Conservation (phyloP, 2,888 invertebrate species). For the Mimas tiliae region DNA sequence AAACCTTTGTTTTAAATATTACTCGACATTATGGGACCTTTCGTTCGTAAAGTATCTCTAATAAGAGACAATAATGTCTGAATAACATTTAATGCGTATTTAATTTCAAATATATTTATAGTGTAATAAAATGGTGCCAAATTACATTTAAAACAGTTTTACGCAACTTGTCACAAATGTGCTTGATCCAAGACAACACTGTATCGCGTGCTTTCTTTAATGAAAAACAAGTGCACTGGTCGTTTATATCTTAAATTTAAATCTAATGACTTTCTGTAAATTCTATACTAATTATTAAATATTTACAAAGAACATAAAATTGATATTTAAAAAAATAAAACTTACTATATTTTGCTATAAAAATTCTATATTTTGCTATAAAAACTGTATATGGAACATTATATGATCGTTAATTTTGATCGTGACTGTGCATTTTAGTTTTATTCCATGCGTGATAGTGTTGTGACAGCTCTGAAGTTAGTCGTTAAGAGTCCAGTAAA, state of each 20-base stretch:
- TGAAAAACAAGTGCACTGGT: neutral
- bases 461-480: slow-evolving; percentile 39
- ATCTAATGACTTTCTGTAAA: too few relatives aligned
- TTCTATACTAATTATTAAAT: too few relatives aligned
- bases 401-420: neutral
- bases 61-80: neutral
- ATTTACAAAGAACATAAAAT: too few relatives aligned
- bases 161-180: slow-evolving; percentile 15
- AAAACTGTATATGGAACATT: too few relatives aligned
- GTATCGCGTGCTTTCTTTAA: neutral
- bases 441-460: neutral
- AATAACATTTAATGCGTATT: neutral
- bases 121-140: slow-evolving; percentile 31
- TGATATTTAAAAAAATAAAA: slow-evolving; percentile 24
- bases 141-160: slow-evolving; percentile 21
- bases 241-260: too few relatives aligned
- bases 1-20: neutral
- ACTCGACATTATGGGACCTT: neutral
- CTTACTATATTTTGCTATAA: too few relatives aligned
- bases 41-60: too few relatives aligned
- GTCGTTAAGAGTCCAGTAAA: slow-evolving; percentile 58
- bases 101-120: neutral
- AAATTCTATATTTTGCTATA: too few relatives aligned
- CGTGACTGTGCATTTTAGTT: neutral
- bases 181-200: slow-evolving; percentile 14